A percentile compares a stretch with the other conserved stretches of the same genome.
Evolutionary conservation across 1,140 invertebrate species (phyloP).

Genomic region (Drosophila sulfurigaster): DNA sequence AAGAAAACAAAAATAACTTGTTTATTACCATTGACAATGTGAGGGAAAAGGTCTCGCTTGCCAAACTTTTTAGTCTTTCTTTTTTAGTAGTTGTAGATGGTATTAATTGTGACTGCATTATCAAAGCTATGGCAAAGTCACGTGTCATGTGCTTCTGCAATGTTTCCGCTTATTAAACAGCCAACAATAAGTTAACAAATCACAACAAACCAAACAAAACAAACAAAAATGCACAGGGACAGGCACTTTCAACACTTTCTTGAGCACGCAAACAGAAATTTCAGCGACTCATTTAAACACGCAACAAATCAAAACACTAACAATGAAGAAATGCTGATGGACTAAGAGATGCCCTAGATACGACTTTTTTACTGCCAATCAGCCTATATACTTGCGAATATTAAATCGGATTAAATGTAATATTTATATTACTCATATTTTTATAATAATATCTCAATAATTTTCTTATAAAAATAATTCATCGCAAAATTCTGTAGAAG

Average conservation of each 20-base stretch:
- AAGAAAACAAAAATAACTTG: conserved; percentile 22
- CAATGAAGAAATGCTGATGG: conserved; percentile 5
- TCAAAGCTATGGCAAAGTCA: conserved; percentile 21
- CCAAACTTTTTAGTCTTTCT: not conserved
- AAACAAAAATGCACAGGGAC: conserved; percentile 21
- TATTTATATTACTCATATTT: too few species aligned
- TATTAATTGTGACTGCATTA: conserved; percentile 13
- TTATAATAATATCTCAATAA: too few species aligned
- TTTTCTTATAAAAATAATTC: too few species aligned
- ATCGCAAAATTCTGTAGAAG: too few species aligned
- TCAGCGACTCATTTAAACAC: conserved; percentile 64
- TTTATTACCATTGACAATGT: conserved; percentile 55
- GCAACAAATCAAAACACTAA: conserved; percentile 44
- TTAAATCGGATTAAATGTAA: not conserved
- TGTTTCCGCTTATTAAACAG: conserved; percentile 67
- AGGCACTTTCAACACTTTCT: conserved; percentile 70
- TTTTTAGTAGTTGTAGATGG: not conserved
- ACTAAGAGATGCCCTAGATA: not conserved
- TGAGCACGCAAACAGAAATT: conserved; percentile 56
- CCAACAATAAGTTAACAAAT: conserved; percentile 42
- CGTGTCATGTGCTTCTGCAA: conserved; percentile 27
- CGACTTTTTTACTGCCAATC: not conserved
- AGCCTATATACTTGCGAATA: not conserved
- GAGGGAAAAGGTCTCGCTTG: conserved; percentile 51
- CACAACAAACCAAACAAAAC: conserved; percentile 13